Evolutionary conservation across 2,888 invertebrate genomes (phyloP).

Genomic region (Gryllus longicercus): DNA sequence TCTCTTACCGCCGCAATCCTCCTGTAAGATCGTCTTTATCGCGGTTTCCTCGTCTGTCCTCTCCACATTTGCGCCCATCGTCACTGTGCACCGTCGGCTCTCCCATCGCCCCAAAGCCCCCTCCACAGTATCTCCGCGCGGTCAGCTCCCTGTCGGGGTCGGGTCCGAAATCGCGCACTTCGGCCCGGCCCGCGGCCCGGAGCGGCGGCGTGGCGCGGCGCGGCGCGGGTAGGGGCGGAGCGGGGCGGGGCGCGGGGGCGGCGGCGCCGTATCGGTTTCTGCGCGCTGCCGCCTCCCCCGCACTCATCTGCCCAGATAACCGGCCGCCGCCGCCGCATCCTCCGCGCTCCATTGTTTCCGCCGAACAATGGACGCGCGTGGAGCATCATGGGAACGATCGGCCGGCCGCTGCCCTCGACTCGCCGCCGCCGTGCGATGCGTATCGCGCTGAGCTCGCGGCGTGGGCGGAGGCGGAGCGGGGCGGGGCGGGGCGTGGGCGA

Average conservation of each 20-base stretch:
- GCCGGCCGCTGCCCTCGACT: slow-evolving; percentile 17
- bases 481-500: neutral
- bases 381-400: slow-evolving; percentile 17
- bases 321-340: slow-evolving; percentile 6
- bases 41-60: too few species aligned
- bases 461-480: neutral
- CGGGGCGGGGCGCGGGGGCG: neutral
- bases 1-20: too few species aligned
- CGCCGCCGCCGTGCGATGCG: neutral
- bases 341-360: slow-evolving; percentile 1
- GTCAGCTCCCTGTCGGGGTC: too few species aligned
- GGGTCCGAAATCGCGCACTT: neutral
- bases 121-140: too few species aligned
- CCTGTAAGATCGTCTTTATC: too few species aligned
- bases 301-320: slow-evolving; percentile 17
- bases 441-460: neutral
- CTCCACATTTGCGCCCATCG: too few species aligned
- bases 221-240: neutral
- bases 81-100: too few species aligned
- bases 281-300: slow-evolving; percentile 6
- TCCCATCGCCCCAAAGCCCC: too few species aligned
- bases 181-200: neutral
- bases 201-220: neutral
- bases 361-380: slow-evolving; percentile 7
- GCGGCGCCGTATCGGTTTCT: slow-evolving; percentile 17